Conservation (phyloP, 2,797 vertebrate species). For the Oryzias dopingdopingensis region DNA sequence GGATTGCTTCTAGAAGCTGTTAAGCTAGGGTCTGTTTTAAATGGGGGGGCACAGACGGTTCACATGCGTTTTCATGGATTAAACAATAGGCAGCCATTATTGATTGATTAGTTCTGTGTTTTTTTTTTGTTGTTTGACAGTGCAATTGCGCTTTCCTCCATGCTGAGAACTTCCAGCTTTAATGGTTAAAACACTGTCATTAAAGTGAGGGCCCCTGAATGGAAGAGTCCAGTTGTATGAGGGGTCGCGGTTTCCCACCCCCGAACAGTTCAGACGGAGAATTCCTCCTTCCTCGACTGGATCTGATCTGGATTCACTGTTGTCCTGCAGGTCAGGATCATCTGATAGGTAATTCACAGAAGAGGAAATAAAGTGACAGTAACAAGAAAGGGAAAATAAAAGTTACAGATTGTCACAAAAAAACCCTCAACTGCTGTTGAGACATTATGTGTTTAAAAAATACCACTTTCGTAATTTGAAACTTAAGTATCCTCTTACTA, state of each 20-base stretch:
- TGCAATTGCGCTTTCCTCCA: slow-evolving; percentile 26
- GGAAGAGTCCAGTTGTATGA: slow-evolving; percentile 39
- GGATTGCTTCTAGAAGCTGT: too few species aligned
- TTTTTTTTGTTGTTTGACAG: slow-evolving; percentile 4
- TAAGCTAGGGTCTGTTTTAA: too few species aligned
- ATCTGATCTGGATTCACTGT: not conserved
- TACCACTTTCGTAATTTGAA: too few species aligned
- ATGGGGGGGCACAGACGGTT: too few species aligned
- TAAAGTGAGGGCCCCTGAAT: rapidly evolving
- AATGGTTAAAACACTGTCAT: not conserved
- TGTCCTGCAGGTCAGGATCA: not conserved
- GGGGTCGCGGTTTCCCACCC: slow-evolving; percentile 49
- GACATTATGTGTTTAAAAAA: too few species aligned
- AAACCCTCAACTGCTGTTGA: too few species aligned
- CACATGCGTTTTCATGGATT: too few species aligned
- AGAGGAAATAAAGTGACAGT: not conserved
- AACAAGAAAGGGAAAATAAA: too few species aligned
- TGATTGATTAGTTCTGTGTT: too few species aligned
- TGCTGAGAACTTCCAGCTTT: not conserved
- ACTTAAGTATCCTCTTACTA: too few species aligned
- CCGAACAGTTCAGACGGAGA: slow-evolving; percentile 39
- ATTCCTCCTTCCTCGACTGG: slow-evolving; percentile 1
- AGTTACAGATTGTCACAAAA: too few species aligned
- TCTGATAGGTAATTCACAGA: slow-evolving; percentile 30
- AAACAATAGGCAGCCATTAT: too few species aligned